These are phyloP conservation scores for Rhagoletis zephyria DNA, from an alignment of 1,140 invertebrate species.

Conservation along the genomic window DNA sequence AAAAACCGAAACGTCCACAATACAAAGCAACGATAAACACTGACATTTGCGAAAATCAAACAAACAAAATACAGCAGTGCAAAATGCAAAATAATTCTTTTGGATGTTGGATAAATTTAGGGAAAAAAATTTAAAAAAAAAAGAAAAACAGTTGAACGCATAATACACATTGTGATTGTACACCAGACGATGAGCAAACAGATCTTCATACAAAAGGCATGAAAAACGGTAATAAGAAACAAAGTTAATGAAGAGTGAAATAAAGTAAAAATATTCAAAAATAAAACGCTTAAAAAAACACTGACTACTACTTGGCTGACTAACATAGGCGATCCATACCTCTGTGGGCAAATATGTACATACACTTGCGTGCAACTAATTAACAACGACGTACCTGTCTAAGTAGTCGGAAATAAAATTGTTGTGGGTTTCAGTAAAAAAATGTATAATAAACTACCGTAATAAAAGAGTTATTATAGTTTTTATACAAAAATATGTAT, in stretches of 20 bases:
- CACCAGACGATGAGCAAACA: constrained; percentile 16
- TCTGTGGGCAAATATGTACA: neutral
- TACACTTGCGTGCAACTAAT: neutral
- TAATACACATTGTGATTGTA: neutral
- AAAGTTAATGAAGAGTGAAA: neutral
- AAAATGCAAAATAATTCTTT: neutral
- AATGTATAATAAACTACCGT: too few relatives aligned
- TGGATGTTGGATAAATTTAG: constrained; percentile 38
- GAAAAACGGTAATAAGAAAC: neutral
- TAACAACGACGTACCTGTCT: too few relatives aligned
- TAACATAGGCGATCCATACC: neutral
- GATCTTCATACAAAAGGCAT: constrained; percentile 15
- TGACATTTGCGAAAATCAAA: neutral
- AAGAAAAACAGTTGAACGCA: neutral
- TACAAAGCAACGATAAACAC: constrained; percentile 25
- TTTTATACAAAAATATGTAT: neutral
- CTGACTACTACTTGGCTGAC: constrained; percentile 24
- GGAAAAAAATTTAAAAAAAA: neutral
- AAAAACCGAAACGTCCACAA: neutral
- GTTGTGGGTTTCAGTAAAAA: too few relatives aligned
- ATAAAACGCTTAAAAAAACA: neutral
- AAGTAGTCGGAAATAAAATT: too few relatives aligned
- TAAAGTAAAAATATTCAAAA: constrained; percentile 25
- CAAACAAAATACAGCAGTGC: neutral
- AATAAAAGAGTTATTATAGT: too few relatives aligned